These are phyloP conservation scores for Ambastaia sidthimunki DNA, from an alignment of 2,797 vertebrate genomes.

Conservation along the genomic window DNA sequence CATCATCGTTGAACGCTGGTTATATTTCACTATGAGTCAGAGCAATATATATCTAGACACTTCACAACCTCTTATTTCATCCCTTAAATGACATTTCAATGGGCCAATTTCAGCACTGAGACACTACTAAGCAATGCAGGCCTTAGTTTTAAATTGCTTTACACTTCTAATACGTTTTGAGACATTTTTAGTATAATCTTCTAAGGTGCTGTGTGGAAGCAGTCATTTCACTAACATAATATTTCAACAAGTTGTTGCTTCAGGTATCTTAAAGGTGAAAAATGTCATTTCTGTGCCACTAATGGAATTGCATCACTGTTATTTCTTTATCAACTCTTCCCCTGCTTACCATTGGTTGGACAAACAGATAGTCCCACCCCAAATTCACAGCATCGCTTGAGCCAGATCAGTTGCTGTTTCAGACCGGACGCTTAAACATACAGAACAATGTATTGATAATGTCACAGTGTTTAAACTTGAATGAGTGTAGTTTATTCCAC, in stretches of 20 bases:
- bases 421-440: neutral
- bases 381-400: neutral
- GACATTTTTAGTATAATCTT: neutral
- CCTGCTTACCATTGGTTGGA: neutral
- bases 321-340: neutral
- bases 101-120: constrained; percentile 32
- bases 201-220: neutral
- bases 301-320: neutral
- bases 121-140: constrained; percentile 30
- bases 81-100: constrained; percentile 53
- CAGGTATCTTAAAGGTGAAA: neutral
- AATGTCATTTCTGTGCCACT: neutral
- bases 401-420: neutral
- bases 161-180: constrained; percentile 1
- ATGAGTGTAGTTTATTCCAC: too few species aligned
- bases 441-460: neutral
- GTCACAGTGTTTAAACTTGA: neutral
- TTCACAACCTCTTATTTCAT: constrained; percentile 39
- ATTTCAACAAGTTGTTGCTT: neutral
- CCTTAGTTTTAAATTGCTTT: constrained; percentile 13
- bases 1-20: constrained; percentile 33
- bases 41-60: constrained; percentile 25
- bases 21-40: constrained; percentile 39
- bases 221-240: neutral
- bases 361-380: neutral